Percentiles rank a stretch among this genome's conserved stretches.
phyloP scores from a whole-genome alignment of 2,113 vertebrate genomes.

The Rhadina sibilatrix region DNA sequence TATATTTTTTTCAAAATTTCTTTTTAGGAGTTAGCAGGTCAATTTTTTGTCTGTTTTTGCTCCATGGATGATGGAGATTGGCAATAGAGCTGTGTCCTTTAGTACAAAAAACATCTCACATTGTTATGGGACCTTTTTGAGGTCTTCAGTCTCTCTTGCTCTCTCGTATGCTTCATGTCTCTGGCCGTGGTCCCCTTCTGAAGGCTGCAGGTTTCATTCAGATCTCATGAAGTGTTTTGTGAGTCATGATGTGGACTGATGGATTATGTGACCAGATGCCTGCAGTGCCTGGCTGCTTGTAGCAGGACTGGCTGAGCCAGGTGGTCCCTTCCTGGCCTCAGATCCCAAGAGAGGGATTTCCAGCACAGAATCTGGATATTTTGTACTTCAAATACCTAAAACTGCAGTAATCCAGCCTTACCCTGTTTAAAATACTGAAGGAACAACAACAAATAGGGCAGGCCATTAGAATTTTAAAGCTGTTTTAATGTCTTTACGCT shows the following conservation, averaged over 20 bases:
- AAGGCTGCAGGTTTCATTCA: not conserved
- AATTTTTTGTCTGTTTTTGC: not conserved
- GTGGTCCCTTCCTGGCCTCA: not conserved
- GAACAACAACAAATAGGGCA: not conserved
- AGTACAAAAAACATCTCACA: accelerated
- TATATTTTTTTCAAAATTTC: not conserved
- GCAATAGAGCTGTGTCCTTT: not conserved
- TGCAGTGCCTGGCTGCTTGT: not conserved
- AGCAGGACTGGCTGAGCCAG: not conserved
- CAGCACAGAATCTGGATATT: not conserved
- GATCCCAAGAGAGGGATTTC: not conserved
- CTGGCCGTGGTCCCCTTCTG: not conserved
- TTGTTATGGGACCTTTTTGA: not conserved
- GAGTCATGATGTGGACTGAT: not conserved
- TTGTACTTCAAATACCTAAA: not conserved
- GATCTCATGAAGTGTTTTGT: not conserved
- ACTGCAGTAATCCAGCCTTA: not conserved
- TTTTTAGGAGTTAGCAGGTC: not conserved
- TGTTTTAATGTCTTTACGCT: not conserved
- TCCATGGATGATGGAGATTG: not conserved
- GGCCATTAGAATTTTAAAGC: not conserved
- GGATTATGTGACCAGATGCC: not conserved
- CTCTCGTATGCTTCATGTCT: accelerated
- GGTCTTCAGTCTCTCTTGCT: not conserved
- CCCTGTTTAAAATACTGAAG: not conserved